Evolutionary conservation across 2,888 invertebrate genomes (phyloP), one percentile per base, ranked within the genome.

Genomic region (Caenorhabditis panamensis): DNA sequence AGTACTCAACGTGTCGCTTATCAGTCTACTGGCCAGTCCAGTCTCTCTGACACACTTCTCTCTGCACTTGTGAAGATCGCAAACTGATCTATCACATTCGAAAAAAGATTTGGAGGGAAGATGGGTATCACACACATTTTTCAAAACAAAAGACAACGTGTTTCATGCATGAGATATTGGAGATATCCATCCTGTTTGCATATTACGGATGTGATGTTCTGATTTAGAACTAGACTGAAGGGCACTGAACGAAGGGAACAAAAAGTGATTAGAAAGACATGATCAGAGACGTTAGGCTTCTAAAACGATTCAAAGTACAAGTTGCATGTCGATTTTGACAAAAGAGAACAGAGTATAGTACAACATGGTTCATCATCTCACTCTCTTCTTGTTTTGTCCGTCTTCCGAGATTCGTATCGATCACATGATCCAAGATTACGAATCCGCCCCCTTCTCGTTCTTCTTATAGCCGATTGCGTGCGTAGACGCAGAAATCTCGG

Each of bases 21-120:
- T 71, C 71, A 62, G 11, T 9, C 31, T 36, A 37, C 22, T 51
- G 18, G 37, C 49, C 44, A 44, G 56, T 58, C 47, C 56, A 56
- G 28, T 36, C 18, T 16, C 26, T 28, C 51, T 22, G 36, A 28
- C 64, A 64, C 58, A 44, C 11, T 64, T 41, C 26, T 31, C 47
- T 26, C n/a, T 72, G 63, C 56, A 56, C 49, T 62, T 8, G 28
- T 9, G n/a, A 63, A 68, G 73, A 73, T 73, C 73, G 58, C n/a
- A 73, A 58, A 73, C 59, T 73, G 73, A 73, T 73, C 73, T 73
- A 73, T 73, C 73, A 73, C 36, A 73, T 64, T 58, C 22, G 18
- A 47, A 66, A 4, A 41, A 41, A 41, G 8, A 24, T 36, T 37
- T 63, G 24, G 36, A 56, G 18, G 18, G n/a, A 36, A 63, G 53